Base-by-base conservation (phyloP, 2,888 invertebrate species). In the Siphlonurus alternatus region DNA sequence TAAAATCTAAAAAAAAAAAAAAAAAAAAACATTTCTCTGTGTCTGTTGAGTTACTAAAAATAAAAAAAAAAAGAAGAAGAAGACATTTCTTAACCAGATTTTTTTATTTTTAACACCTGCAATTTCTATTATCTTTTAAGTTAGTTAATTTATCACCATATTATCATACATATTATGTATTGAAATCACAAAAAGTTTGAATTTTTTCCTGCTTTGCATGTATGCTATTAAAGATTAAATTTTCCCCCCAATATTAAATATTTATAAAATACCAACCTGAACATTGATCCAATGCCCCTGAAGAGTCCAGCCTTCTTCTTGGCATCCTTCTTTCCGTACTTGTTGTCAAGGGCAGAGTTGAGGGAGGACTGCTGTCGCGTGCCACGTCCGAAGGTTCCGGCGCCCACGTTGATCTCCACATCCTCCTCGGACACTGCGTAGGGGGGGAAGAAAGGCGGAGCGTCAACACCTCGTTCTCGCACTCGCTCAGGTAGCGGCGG, bases 331-430 rank as follows among this genome's bases (percentile, higher is more conserved):
- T 71, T 71, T 65, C 77, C 77, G 66, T 77, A 76, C 71, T 83
- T 84, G 61, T 78, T 79, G 70, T 83, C 82, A 59, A 72, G 66
- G 1, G 79, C 81, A 1, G 82, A 81, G 78, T 90, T 85, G 7
- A 91, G 76, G 0, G 90, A 90, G 1, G 89, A 88, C 72, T 90
- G 91, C 66, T 89, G 84, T 3, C 88, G 88, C 1, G 83, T 84
- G 25, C 85, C 84, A 54, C 85, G 77, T 20, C 73, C 76, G 69
- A 82, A 82, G 73, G 67, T 62, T 71, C 65, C 53, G 69, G 63
- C 70, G 69, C 63, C 70, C 15, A 53, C n/a, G 1, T 7, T 19
- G 19, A 22, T 23, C 63, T 76, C 76, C 64, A 74, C 75, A 61
- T 76, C 77, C 68, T 80, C 79, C 69, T 79, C 79, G 61, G 77